Conservation (phyloP, 2,113 vertebrate genomes). For the Nannobrachium achirus region DNA sequence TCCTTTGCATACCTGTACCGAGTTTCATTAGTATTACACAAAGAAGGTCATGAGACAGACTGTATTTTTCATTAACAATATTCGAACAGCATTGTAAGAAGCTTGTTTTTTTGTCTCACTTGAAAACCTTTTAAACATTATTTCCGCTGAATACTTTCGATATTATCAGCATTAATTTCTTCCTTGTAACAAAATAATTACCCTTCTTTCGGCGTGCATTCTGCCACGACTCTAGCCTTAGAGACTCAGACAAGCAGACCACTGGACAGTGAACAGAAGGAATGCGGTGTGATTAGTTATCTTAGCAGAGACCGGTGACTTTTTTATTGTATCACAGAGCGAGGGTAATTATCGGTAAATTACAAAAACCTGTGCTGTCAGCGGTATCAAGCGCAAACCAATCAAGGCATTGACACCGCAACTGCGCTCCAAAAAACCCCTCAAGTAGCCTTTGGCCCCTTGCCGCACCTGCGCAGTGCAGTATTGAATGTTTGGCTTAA, state of each 20-base stretch:
- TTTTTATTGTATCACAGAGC: slow-evolving; percentile 68
- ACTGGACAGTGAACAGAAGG: slow-evolving; percentile 50
- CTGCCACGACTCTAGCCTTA: too few relatives aligned
- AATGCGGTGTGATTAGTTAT: slow-evolving; percentile 56
- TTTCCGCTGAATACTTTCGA: too few relatives aligned
- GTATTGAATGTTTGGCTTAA: slow-evolving; percentile 68
- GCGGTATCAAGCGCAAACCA: slow-evolving; percentile 75
- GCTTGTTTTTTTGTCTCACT: too few relatives aligned
- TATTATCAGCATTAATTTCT: too few relatives aligned
- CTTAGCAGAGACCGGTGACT: slow-evolving; percentile 60
- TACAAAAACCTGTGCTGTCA: slow-evolving; percentile 76
- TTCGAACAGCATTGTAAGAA: too few relatives aligned
- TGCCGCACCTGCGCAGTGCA: slow-evolving; percentile 67
- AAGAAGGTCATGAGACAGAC: too few relatives aligned
- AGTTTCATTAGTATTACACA: too few relatives aligned
- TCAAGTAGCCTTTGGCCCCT: slow-evolving; percentile 67
- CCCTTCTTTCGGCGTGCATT: too few relatives aligned
- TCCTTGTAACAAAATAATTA: too few relatives aligned
- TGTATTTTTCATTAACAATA: too few relatives aligned
- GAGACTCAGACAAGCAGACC: slow-evolving; percentile 49
- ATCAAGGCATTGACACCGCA: slow-evolving; percentile 76
- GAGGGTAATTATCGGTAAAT: slow-evolving; percentile 79
- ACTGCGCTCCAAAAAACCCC: slow-evolving; percentile 59
- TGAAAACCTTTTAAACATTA: too few relatives aligned
- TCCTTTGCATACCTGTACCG: too few relatives aligned